Base-by-base conservation (phyloP, 2,888 invertebrate genomes). In the Ormyrus nitidulus region DNA sequence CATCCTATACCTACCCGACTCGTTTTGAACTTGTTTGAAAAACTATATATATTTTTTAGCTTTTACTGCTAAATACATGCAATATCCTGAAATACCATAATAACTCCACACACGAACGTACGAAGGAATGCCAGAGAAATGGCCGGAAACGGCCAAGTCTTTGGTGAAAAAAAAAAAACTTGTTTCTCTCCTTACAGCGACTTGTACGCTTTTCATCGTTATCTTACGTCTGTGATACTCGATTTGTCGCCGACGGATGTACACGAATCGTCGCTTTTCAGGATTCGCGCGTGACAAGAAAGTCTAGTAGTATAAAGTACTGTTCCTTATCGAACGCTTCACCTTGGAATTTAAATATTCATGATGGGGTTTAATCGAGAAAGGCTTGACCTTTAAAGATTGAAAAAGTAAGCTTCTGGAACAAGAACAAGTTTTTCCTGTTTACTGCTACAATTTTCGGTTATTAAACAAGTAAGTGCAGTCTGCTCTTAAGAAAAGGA, bases 331-430 rank as follows among this genome's bases (percentile, higher is more conserved):
- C 68, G 10, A 61, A 51, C 13, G 46, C 6, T 48, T 59, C 6
- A 56, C 73, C 75, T 61, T 69, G 59, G 49, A n/a, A 66, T 66
- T 49, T 74, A 64, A 65, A 74, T 74, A 66, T 58, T 74, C 51
- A 62, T 44, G 62, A 49, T 19, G 19, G 19, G 19, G n/a, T 49
- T 62, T 64, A 64, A 64, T 53, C 34, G 10, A 34, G 48, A 9
- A 19, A 19, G 19, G 19, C 19, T 19, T 19, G 19, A 19, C 19
- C 19, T 19, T 19, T 19, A 19, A 19, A 19, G 19, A 19, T 19
- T 19, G 19, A 19, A 19, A 19, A 19, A 19, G 19, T 19, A 19
- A 19, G 19, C 19, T 19, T 19, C 19, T 19, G 19, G 19, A 19
- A 19, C 19, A 19, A 19, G 19, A 19, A 19, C 19, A 19, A 19